Percentiles rank a stretch among this genome's conserved stretches.
These are phyloP conservation scores for Dicrurus megarhynchus DNA, from an alignment of 2,113 vertebrate genomes.

Conservation along the genomic window DNA sequence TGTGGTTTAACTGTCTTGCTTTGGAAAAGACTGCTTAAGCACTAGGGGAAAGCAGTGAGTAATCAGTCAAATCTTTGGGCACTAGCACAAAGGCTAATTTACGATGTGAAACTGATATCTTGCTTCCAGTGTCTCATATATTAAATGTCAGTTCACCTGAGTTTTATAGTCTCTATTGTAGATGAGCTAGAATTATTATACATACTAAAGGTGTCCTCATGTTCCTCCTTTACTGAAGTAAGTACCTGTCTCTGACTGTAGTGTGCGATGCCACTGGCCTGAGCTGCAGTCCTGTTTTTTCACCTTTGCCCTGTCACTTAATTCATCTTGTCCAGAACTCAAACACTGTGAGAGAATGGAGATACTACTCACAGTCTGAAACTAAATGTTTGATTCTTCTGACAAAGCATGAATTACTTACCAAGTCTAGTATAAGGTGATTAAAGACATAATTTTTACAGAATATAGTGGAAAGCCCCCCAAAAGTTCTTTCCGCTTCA, in stretches of 20 bases:
- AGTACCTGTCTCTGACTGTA: neutral
- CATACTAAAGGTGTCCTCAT: neutral
- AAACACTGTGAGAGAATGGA: neutral
- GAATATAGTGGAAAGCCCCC: neutral
- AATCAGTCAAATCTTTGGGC: slow-evolving; percentile 78
- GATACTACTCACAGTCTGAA: neutral
- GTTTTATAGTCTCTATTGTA: neutral
- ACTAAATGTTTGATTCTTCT: neutral
- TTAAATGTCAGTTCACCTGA: slow-evolving; percentile 34
- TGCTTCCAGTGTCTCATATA: slow-evolving; percentile 26
- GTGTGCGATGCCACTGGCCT: neutral
- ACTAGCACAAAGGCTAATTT: slow-evolving; percentile 67
- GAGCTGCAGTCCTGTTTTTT: neutral
- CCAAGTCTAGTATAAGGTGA: neutral
- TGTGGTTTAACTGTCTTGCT: slow-evolving; percentile 55
- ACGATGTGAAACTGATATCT: slow-evolving; percentile 14
- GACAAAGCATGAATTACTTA: neutral
- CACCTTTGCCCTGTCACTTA: neutral
- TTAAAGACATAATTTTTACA: neutral
- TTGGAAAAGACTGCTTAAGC: slow-evolving; percentile 56
- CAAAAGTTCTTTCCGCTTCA: neutral
- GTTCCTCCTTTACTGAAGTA: neutral
- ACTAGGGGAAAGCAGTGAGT: slow-evolving; percentile 64
- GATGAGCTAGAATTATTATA: neutral
- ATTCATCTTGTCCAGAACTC: neutral